Percentiles rank a stretch among this genome's conserved stretches.
These are phyloP conservation scores for Orthonevra nobilis DNA, from an alignment of 2,888 invertebrate genomes.

Conservation along the genomic window DNA sequence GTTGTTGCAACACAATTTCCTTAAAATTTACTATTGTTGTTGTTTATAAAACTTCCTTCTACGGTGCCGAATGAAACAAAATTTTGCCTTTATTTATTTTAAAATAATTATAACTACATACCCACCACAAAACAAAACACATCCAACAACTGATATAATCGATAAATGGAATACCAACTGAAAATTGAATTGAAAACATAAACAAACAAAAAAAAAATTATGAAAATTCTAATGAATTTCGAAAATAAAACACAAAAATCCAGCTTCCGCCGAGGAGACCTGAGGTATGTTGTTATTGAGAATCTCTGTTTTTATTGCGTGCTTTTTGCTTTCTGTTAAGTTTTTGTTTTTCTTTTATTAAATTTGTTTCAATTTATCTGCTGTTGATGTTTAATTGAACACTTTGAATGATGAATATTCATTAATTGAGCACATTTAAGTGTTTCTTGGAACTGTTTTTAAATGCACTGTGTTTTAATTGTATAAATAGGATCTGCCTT, in stretches of 20 bases:
- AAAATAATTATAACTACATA: conserved; percentile 66
- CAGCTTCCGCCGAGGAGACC: conserved; percentile 94
- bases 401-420: conserved; percentile 41
- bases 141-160: conserved; percentile 48
- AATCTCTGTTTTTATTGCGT: conserved; percentile 66
- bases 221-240: conserved; percentile 65
- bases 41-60: conserved; percentile 49
- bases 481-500: too few relatives aligned
- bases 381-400: conserved; percentile 30
- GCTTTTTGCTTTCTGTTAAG: conserved; percentile 63
- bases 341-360: conserved; percentile 58
- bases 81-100: conserved; percentile 47
- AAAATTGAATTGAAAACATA: conserved; percentile 27
- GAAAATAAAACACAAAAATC: conserved; percentile 54
- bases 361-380: conserved; percentile 29
- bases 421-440: conserved; percentile 23
- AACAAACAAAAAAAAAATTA: conserved; percentile 31
- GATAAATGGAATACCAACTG: conserved; percentile 31
- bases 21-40: conserved; percentile 52
- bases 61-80: conserved; percentile 68
- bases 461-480: too few relatives aligned
- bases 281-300: conserved; percentile 86
- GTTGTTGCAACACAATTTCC: conserved; percentile 37
- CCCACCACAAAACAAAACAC: conserved; percentile 67
- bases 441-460: too few relatives aligned